These are phyloP conservation scores for Altica lythri DNA, from an alignment of 2,888 invertebrate genomes.

Conservation along the genomic window DNA sequence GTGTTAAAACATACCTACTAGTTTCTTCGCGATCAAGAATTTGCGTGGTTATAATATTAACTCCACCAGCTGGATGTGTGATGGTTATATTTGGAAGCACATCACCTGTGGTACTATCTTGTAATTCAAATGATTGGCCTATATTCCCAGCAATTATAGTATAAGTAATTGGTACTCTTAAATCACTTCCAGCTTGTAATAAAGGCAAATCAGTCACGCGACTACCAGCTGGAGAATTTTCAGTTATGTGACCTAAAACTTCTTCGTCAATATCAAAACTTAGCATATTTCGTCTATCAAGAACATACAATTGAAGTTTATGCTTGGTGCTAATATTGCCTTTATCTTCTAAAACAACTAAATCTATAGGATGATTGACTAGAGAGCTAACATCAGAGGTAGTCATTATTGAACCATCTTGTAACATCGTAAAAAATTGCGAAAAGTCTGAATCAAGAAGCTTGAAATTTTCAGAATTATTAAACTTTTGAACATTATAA, in stretches of 20 bases:
- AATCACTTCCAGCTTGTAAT: conserved; percentile 72
- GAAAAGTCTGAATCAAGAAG: conserved; percentile 80
- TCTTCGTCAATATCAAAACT: conserved; percentile 70
- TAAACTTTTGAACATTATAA: conserved; percentile 82
- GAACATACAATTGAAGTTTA: conserved; percentile 78
- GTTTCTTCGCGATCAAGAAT: conserved; percentile 80
- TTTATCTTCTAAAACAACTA: conserved; percentile 80
- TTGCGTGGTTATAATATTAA: conserved; percentile 75
- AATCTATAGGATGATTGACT: conserved; percentile 78
- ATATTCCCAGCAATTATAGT: conserved; percentile 79
- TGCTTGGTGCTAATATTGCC: conserved; percentile 81
- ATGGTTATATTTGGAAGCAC: conserved; percentile 59
- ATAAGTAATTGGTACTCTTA: conserved; percentile 73
- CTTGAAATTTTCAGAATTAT: conserved; percentile 64
- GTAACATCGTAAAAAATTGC: conserved; percentile 84
- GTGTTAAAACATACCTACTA: conserved; percentile 71
- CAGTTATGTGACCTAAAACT: conserved; percentile 72
- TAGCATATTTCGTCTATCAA: conserved; percentile 82
- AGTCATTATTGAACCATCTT: conserved; percentile 89
- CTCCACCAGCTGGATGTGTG: conserved; percentile 63
- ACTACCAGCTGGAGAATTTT: conserved; percentile 77
- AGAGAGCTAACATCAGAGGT: conserved; percentile 83
- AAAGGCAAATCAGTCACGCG: conserved; percentile 73
- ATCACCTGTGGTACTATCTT: conserved; percentile 61
- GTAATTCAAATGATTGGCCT: conserved; percentile 74